Evolutionary conservation across 2,113 vertebrate genomes (phyloP).

Genomic region (Pimephales promelas): DNA sequence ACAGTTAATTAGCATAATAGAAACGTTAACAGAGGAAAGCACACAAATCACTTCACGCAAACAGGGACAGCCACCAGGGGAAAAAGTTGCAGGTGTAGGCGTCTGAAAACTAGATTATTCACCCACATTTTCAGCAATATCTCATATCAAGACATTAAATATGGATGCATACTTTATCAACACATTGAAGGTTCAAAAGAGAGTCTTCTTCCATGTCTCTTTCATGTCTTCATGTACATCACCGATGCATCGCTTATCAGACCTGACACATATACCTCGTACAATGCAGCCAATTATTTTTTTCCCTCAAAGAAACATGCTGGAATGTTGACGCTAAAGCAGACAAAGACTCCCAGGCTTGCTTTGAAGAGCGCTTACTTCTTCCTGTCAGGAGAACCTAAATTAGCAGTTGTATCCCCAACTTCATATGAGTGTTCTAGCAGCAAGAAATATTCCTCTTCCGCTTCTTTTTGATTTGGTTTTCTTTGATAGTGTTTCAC

Average conservation of each 20-base stretch:
- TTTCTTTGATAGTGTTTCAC: constrained; percentile 26
- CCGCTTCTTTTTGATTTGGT: constrained; percentile 35
- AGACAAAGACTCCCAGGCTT: constrained; percentile 41
- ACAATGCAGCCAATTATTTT: constrained; percentile 74
- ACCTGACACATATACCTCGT: constrained; percentile 65
- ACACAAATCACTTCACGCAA: constrained; percentile 39
- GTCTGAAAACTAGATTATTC: constrained; percentile 7
- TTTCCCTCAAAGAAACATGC: constrained; percentile 45
- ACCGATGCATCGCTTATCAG: constrained; percentile 54
- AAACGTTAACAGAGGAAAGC: constrained; percentile 57
- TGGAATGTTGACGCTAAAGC: constrained; percentile 42
- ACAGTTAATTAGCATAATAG: constrained; percentile 61
- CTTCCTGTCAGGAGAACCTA: constrained; percentile 46
- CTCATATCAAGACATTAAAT: constrained; percentile 30
- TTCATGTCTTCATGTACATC: constrained; percentile 53
- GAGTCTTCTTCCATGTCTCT: constrained; percentile 28
- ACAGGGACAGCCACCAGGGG: constrained; percentile 48
- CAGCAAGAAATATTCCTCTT: constrained; percentile 27
- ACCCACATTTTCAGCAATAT: constrained; percentile 25
- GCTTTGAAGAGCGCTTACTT: constrained; percentile 56
- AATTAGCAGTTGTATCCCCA: constrained; percentile 47
- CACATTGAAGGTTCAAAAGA: constrained; percentile 49
- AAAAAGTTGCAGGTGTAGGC: constrained; percentile 39
- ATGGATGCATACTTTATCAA: constrained; percentile 25
- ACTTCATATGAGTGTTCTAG: constrained; percentile 37